phyloP scores from a whole-genome alignment of 2,888 invertebrate species.

The Drosophila longiperda region DNA sequence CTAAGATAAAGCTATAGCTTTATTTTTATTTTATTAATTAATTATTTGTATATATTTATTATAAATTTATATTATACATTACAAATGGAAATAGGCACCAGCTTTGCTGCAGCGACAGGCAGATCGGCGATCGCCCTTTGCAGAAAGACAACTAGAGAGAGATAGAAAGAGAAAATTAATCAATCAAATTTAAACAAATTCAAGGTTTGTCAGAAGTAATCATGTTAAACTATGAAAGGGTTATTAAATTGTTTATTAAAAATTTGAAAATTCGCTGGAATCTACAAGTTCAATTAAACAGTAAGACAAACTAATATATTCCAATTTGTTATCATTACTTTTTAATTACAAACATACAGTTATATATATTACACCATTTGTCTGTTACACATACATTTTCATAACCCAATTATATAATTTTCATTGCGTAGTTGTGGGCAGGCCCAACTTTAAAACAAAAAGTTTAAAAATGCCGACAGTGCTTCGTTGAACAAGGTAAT shows the following conservation, averaged over 20 bases:
- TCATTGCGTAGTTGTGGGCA: not conserved
- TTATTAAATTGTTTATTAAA: not conserved
- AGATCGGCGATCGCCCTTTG: not conserved
- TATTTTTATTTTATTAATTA: not conserved
- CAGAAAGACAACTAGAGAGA: not conserved
- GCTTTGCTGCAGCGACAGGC: not conserved
- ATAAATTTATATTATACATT: not conserved
- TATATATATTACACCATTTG: not conserved
- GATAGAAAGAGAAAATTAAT: not conserved
- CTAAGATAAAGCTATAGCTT: not conserved
- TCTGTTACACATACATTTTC: not conserved
- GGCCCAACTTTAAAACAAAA: conserved; percentile 31
- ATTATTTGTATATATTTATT: not conserved
- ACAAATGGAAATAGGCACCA: not conserved
- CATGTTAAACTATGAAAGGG: not conserved
- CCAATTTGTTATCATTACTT: not conserved
- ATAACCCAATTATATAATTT: not conserved
- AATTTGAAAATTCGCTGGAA: not conserved
- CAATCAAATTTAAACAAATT: not conserved
- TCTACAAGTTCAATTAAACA: not conserved
- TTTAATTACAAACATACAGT: not conserved
- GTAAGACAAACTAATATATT: not conserved
- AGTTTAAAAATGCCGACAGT: conserved; percentile 30
- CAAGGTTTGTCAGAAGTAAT: not conserved
- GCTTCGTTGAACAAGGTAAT: conserved; percentile 25